A percentile compares a stretch with the other conserved stretches of the same genome.
Conservation (phyloP, 1,140 invertebrate species). For the Hestina assimilis region DNA sequence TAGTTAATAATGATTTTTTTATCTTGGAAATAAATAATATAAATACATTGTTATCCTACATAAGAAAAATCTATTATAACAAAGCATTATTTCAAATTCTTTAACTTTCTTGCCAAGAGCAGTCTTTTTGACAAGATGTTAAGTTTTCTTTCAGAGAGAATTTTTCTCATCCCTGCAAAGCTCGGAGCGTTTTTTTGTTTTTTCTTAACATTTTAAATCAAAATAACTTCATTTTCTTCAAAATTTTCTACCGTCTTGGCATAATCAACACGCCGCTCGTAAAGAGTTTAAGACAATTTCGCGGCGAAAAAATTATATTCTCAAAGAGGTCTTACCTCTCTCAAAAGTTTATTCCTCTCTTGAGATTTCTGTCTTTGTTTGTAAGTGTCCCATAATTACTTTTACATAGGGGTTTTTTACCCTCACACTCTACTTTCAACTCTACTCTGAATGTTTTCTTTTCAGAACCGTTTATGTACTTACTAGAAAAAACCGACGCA, state of each 20-base stretch:
- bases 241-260: conserved; percentile 61
- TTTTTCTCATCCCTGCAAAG: conserved; percentile 39
- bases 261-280: conserved; percentile 57
- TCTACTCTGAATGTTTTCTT: background rate
- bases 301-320: conserved; percentile 51
- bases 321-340: conserved; percentile 40
- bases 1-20: no score
- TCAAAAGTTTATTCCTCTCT: conserved; percentile 39
- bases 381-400: conserved; percentile 9
- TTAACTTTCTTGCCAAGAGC: conserved; percentile 37
- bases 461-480: background rate
- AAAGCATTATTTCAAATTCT: no score
- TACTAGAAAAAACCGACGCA: background rate
- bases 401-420: background rate
- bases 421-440: background rate
- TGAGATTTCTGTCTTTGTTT: conserved; percentile 15
- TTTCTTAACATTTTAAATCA: conserved; percentile 71
- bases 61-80: no score
- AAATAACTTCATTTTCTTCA: conserved; percentile 70
- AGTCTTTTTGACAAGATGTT: conserved; percentile 44
- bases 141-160: conserved; percentile 45
- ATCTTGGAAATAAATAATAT: no score
- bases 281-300: conserved; percentile 68
- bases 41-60: no score
- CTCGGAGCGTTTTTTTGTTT: conserved; percentile 36